Evolutionary conservation across 2,113 vertebrate species (phyloP), one percentile per base, ranked within the genome.

Genomic region (Anoplopoma fimbria): DNA sequence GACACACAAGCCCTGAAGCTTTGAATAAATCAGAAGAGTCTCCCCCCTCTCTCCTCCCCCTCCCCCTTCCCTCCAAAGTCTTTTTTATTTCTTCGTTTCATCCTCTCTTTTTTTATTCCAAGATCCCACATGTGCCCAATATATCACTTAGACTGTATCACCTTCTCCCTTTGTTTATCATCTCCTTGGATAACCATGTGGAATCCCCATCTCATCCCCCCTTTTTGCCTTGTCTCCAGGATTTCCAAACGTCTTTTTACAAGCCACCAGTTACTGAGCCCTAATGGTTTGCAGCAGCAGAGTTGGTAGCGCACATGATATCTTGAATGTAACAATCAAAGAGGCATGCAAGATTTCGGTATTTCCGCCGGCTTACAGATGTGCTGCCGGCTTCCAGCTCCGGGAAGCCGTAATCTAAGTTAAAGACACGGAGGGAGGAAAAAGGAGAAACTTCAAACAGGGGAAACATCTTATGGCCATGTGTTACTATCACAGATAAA

Each of bases 261-360:
- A 98, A 97, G 97, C 95, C 90, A 92, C 84, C 92, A 93, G 96
- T 96, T 96, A 96, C 91, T 92, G 96, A 92, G 94, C 93, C 93
- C 95, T 97, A 98, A 97, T 97, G 97, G 95, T 93, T 98, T 96
- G 95, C 96, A 97, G 97, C 97, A 97, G 96, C 95, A 94, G 96
- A 95, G 94, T 95, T 96, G 94, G 96, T 98, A 97, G 97, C 96
- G 93, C 96, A 98, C 95, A 97, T 95, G 96, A 98, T 98, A 99
- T 96, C 97, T 97, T 96, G 95, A 99, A 99, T 98, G 97, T 97
- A 98, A 98, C 97, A 99, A 97, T 99, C 97, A 99, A 98, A 99
- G 96, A 95, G 95, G 90, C 94, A 95, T 91, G 95, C 94, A 94
- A 95, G 96, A 96, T 96, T 96, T 95, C 93, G 96, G 97, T 96